Evolutionary conservation across 1,140 invertebrate genomes (phyloP).

Genomic region (Ridgeia piscesae): DNA sequence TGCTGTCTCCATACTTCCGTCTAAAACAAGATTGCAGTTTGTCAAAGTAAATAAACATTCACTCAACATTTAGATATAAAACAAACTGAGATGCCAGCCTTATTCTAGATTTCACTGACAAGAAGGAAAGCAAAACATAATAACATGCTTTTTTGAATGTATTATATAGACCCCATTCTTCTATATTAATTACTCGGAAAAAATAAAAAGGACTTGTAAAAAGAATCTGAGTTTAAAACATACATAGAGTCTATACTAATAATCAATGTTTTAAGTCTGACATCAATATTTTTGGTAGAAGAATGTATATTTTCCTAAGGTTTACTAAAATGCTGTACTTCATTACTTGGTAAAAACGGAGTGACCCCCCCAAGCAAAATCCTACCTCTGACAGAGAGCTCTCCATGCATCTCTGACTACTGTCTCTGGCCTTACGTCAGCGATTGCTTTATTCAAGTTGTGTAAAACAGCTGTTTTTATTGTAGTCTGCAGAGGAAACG

Average conservation of each 20-base stretch:
- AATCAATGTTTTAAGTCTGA: background rate
- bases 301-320: background rate
- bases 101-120: too few species aligned
- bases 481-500: background rate
- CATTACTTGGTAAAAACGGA: background rate
- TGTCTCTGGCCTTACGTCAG: background rate
- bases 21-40: background rate
- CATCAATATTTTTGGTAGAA: background rate
- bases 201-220: too few species aligned
- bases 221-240: too few species aligned
- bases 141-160: too few species aligned
- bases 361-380: background rate
- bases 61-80: too few species aligned
- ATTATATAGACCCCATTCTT: too few species aligned
- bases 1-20: background rate
- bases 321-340: background rate
- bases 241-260: too few species aligned
- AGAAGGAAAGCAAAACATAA: too few species aligned
- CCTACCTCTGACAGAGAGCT: background rate
- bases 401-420: background rate
- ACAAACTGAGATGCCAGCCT: too few species aligned
- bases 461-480: background rate
- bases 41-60: background rate
- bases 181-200: too few species aligned
- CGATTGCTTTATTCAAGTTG: background rate